A percentile compares a stretch with the other conserved stretches of the same genome.
Conservation (phyloP, 2,888 invertebrate genomes). For the Rotaria socialis region DNA sequence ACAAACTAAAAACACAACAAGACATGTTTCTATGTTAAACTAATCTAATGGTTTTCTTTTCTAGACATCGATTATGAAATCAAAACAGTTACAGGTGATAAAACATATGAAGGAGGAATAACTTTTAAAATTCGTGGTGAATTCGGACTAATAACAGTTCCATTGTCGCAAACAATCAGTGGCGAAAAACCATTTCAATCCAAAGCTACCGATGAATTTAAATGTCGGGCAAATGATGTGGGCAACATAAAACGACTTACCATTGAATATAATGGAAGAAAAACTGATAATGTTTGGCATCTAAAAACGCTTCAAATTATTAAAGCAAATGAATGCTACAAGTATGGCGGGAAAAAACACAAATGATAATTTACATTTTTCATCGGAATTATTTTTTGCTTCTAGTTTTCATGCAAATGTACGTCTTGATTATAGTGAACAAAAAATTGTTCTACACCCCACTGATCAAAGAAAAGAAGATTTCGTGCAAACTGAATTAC, state of each 20-base stretch:
- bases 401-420: neutral
- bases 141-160: neutral
- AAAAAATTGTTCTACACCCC: neutral
- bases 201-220: neutral
- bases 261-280: neutral
- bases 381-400: neutral
- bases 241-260: neutral
- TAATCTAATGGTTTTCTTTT: neutral
- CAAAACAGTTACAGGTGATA: neutral
- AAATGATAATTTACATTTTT: neutral
- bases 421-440: neutral
- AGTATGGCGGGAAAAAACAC: neutral
- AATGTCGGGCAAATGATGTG: neutral
- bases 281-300: neutral
- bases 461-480: neutral
- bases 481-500: constrained; percentile 13
- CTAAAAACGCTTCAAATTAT: neutral
- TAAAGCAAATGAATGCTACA: neutral
- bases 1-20: no score
- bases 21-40: no score
- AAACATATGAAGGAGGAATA: neutral
- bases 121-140: constrained; percentile 8
- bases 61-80: neutral
- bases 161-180: neutral
- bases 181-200: constrained; percentile 14